Base-by-base conservation (phyloP, 1,140 invertebrate genomes). In the Brachionus asplanchnoidis region DNA sequence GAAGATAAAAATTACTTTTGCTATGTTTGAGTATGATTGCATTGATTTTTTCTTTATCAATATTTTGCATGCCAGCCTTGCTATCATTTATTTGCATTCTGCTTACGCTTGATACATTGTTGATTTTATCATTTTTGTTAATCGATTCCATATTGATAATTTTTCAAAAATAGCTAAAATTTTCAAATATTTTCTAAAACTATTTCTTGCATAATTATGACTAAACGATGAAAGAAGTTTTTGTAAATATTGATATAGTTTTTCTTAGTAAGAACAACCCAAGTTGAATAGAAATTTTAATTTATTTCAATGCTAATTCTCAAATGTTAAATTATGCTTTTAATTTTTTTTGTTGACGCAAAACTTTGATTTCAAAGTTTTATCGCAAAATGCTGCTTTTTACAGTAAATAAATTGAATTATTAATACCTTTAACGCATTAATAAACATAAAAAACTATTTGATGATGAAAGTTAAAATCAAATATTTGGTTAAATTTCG, bases 1-100 rank as follows among this genome's bases (percentile, higher is more conserved):
- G 7, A 7, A 84, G 20, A 68, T 8, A 28, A n/a, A 3, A 44
- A 36, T 85, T 46, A 90, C 89, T 92, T 89, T 91, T 90, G 23
- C 92, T 92, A 42, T 90, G 90, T 85, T 92, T 90, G 85, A 89
- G 86, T 83, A 93, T 92, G 56, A 92, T 91, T 87, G 91, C 87
- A 87, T 93, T 93, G 9, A 93, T 92, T 84, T 87, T 88, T 17
- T 90, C 91, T 77, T 90, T 91, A 86, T 93, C 92, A 11, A 93
- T 85, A 17, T 91, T 91, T 86, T 90, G 87, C 91, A 92, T 92
- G 12, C 92, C 92, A 82, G 92, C 92, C 87, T 92, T 92, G 78
- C 89, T 88, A 78, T 91, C 90, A 87, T 90, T 82, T 65, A 82
- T 82, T 12, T 82, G 79, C 79, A 82, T 60, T 65, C 65, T 17